Conservation (phyloP, 2,797 vertebrate species). For the Crossoptilon crossoptilon region DNA sequence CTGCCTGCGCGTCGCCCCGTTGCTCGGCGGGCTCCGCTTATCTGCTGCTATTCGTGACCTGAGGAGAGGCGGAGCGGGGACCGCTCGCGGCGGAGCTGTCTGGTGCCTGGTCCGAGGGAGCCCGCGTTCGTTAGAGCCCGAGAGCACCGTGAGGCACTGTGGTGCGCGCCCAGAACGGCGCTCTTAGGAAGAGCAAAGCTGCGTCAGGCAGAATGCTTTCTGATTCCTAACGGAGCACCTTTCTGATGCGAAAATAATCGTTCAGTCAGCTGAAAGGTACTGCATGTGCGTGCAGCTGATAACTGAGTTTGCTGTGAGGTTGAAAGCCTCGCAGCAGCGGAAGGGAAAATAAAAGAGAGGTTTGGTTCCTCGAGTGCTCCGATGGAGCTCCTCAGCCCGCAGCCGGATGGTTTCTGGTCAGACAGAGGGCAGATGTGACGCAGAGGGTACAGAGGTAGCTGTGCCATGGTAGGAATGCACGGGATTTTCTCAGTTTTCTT, state of each 20-base stretch:
- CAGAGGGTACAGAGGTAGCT: background rate
- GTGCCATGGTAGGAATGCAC: background rate
- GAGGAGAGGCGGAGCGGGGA: background rate
- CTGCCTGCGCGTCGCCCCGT: background rate
- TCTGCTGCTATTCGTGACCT: background rate
- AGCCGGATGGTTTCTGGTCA: background rate
- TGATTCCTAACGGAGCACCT: background rate
- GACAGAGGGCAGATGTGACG: background rate
- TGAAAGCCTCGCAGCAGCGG: background rate
- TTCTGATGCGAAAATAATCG: background rate
- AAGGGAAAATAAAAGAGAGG: background rate
- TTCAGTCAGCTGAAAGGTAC: conserved; percentile 1
- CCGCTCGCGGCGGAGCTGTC: background rate
- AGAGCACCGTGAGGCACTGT: background rate
- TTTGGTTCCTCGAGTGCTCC: background rate
- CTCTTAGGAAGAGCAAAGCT: background rate
- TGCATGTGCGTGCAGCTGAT: background rate
- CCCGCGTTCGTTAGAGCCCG: background rate
- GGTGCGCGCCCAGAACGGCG: background rate
- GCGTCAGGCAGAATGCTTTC: background rate
- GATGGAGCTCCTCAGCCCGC: background rate
- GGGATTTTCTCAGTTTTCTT: background rate
- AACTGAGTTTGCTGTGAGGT: background rate
- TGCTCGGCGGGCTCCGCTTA: background rate
- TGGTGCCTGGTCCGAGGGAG: background rate